Conservation (phyloP, 1,140 invertebrate species). For the Drosophila melanica region DNA sequence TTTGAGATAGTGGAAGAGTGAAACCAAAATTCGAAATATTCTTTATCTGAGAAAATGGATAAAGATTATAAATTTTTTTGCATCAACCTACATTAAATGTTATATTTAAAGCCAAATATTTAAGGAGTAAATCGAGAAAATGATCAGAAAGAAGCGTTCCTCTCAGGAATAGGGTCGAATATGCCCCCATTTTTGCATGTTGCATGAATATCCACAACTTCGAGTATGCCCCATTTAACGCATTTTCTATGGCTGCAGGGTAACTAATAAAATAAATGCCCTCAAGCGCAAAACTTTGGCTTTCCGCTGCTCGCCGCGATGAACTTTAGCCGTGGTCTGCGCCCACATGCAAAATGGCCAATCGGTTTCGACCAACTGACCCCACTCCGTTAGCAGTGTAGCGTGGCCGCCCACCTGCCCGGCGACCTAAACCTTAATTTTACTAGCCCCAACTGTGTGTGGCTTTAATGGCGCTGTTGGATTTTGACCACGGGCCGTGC, state of each 20-base stretch:
- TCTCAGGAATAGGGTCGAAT: too few relatives aligned
- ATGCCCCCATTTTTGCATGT: neutral
- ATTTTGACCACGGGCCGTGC: constrained; percentile 46
- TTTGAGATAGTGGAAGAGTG: too few relatives aligned
- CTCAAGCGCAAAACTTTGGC: constrained; percentile 51
- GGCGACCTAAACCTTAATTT: constrained; percentile 49
- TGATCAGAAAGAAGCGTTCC: too few relatives aligned
- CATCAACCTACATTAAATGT: too few relatives aligned
- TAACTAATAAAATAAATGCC: constrained; percentile 33
- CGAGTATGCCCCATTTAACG: neutral
- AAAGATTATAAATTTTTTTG: too few relatives aligned
- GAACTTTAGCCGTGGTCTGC: constrained; percentile 26
- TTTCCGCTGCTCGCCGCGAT: constrained; percentile 41
- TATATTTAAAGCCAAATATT: too few relatives aligned
- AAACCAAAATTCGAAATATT: too few relatives aligned
- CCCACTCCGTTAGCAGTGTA: constrained; percentile 49
- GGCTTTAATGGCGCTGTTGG: constrained; percentile 51
- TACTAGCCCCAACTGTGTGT: constrained; percentile 44
- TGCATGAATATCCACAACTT: neutral
- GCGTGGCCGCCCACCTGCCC: constrained; percentile 31
- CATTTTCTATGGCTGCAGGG: neutral
- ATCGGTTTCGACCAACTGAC: constrained; percentile 35
- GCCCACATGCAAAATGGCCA: constrained; percentile 59
- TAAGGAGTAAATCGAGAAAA: too few relatives aligned
- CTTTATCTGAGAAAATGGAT: too few relatives aligned